Evolutionary conservation across 2,113 vertebrate genomes (phyloP), one percentile per base, ranked within the genome.

Genomic region (Neotoma lepida): DNA sequence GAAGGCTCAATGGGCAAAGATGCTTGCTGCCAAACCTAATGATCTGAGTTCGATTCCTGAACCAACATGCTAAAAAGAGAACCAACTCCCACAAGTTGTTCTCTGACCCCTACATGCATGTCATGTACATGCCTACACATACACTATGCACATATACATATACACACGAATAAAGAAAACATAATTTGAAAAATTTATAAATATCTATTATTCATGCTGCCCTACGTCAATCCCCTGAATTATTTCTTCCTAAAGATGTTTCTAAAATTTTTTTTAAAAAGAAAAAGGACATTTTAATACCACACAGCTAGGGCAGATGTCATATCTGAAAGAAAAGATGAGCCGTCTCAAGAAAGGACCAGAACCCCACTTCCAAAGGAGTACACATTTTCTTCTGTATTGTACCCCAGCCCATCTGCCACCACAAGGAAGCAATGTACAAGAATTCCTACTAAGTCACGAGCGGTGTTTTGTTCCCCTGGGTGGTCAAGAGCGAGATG

Each of bases 261-360:
- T 88, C 44, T 64, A 22, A 88, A 94, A 80, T 49, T 41, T 26
- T 86, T 70, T 44, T 76, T 39, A 46, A 71, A 63, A 81, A 54
- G 46, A 58, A 77, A 95, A 61, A 61, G 9, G 30, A 51, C 54
- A 87, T 44, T 86, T 86, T 71, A 91, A 73, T 49, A 82, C 13
- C 74, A 73, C 0, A 66, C 28, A 94, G 51, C n/a, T 49, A 66
- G 39, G 44, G 74, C 76, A 41, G 35, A 87, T 28, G 74, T 44
- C 70, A 70, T 49, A 24, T 71, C 51, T 61, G 63, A 81, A 93
- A 80, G 33, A 91, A 92, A 91, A 90, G 28, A 78, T 18, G 51
- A n/a, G 49, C 30, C 33, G 77, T 77, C 61, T 54, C 66, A 10
- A 1, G 2, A 74, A 93, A 73, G 35, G 35, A 39, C 66, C 1